These are phyloP conservation scores for Castor canadensis DNA, from an alignment of 2,113 vertebrate genomes.

Conservation along the genomic window DNA sequence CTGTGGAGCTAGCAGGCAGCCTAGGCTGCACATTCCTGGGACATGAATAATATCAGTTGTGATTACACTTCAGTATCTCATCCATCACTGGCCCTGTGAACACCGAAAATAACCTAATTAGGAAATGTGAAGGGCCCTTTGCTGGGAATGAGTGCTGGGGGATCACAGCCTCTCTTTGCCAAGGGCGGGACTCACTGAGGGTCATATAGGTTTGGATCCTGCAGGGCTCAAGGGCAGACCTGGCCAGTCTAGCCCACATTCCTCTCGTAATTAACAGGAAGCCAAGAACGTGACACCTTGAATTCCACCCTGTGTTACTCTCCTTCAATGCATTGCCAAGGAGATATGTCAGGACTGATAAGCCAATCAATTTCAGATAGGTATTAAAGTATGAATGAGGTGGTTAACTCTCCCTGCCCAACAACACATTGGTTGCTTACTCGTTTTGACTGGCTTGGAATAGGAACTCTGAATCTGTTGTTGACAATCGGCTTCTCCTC, in stretches of 20 bases:
- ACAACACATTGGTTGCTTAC: not conserved
- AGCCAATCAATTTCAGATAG: not conserved
- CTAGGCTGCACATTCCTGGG: conserved; percentile 86
- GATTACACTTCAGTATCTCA: conserved; percentile 86
- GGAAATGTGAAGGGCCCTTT: conserved; percentile 82
- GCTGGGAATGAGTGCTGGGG: not conserved
- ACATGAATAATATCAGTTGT: conserved; percentile 88
- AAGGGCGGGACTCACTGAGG: not conserved
- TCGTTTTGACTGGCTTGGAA: not conserved
- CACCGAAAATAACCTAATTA: conserved; percentile 88
- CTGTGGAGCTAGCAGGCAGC: conserved; percentile 78
- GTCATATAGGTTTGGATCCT: not conserved
- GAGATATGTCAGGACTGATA: not conserved
- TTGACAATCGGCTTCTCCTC: not conserved
- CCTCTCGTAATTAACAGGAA: not conserved
- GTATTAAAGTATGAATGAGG: not conserved
- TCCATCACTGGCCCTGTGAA: conserved; percentile 83
- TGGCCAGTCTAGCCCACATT: not conserved
- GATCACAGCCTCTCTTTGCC: not conserved
- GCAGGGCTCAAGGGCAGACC: not conserved
- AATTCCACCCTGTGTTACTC: not conserved
- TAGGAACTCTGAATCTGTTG: not conserved
- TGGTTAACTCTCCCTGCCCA: not conserved
- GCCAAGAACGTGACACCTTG: not conserved
- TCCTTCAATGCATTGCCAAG: not conserved